Evolutionary conservation across 2,113 vertebrate species (phyloP).

Genomic region (Nycticorax nycticorax): DNA sequence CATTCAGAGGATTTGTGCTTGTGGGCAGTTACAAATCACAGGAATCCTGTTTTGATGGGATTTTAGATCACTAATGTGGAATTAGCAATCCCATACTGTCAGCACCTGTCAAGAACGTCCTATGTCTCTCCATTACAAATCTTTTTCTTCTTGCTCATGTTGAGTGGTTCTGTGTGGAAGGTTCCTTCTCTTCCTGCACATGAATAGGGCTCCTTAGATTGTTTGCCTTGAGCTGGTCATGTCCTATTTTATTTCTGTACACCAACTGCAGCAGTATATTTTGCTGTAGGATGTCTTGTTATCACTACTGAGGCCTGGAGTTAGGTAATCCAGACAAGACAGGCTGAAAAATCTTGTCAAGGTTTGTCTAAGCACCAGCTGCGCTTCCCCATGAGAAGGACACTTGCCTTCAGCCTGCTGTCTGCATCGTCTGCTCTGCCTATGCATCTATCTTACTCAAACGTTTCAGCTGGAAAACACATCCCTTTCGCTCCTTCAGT

Average conservation of each 20-base stretch:
- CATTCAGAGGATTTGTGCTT: not conserved
- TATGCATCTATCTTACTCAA: not conserved
- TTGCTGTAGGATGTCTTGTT: not conserved
- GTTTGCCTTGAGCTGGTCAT: not conserved
- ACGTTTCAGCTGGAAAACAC: not conserved
- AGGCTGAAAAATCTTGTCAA: not conserved
- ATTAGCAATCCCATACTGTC: not conserved
- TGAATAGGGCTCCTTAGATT: not conserved
- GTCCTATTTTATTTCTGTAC: not conserved
- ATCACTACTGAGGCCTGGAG: not conserved
- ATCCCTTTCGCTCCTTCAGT: not conserved
- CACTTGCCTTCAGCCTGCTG: not conserved
- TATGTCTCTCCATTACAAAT: not conserved
- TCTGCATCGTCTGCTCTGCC: not conserved
- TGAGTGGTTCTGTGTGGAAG: not conserved
- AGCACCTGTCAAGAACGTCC: not conserved
- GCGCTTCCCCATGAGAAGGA: not conserved
- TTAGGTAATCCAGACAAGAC: not conserved
- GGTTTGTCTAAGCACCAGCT: not conserved
- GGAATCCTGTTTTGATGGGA: not conserved
- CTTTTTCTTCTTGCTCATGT: not conserved
- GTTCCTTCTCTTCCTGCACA: not conserved
- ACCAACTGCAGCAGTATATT: not conserved
- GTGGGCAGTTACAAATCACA: not conserved
- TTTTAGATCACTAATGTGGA: not conserved